Percentiles rank a stretch among this genome's conserved stretches.
Conservation (phyloP, 30 jellyfish, hydroid and myxozoan species). For the Nemopilema nomurai region DNA sequence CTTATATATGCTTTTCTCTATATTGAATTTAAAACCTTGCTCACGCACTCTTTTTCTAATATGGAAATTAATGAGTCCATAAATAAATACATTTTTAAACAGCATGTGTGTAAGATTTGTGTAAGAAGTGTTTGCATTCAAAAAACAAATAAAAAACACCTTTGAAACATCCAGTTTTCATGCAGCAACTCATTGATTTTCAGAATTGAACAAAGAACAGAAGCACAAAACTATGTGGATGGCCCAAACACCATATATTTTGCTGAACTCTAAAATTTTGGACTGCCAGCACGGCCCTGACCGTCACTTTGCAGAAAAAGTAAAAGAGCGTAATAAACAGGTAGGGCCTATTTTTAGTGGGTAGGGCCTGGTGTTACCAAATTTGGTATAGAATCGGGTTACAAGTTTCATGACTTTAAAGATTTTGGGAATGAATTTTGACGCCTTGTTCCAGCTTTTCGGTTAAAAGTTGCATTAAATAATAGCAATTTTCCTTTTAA, state of each 20-base stretch:
- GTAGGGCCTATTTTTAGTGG: background rate
- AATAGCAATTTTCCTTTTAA: background rate
- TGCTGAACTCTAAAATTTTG: slow-evolving; percentile 6
- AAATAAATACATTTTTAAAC: background rate
- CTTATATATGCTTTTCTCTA: background rate
- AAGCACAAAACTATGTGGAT: slow-evolving; percentile 17
- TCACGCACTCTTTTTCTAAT: background rate
- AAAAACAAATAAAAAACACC: background rate
- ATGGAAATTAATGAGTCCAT: background rate
- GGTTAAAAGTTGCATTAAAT: background rate
- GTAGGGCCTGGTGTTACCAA: background rate
- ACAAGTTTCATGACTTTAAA: background rate
- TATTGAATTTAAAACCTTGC: background rate
- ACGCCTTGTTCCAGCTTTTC: background rate
- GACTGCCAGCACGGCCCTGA: slow-evolving; percentile 62
- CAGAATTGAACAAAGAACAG: background rate
- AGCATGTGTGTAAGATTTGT: background rate
- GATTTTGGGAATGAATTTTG: background rate
- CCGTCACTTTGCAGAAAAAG: slow-evolving; percentile 10
- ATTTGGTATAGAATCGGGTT: background rate
- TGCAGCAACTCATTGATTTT: background rate
- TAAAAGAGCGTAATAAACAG: slow-evolving; percentile 5
- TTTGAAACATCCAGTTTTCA: background rate
- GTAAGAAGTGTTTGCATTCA: background rate
- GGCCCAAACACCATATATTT: slow-evolving; percentile 22